These are phyloP conservation scores for Palythoa grandiflora DNA, from an alignment of 92 coral and sea anemone genomes.

Conservation along the genomic window DNA sequence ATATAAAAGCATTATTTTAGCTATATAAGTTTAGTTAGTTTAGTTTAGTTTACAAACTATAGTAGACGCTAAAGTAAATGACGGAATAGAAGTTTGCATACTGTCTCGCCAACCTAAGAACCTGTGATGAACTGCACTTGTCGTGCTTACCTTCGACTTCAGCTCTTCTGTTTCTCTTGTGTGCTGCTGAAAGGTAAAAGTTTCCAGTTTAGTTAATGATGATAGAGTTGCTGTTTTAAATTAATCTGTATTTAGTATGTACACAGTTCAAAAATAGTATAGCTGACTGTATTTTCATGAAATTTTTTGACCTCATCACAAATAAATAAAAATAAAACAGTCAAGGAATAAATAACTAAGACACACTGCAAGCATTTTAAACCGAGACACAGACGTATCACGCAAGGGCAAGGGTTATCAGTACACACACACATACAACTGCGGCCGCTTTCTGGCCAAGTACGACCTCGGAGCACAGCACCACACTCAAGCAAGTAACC, in stretches of 20 bases:
- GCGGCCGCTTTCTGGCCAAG: too few species aligned
- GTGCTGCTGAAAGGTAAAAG: slow-evolving; percentile 14
- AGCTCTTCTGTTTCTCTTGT: slow-evolving; percentile 67
- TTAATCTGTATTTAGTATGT: background rate
- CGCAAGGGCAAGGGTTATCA: too few species aligned
- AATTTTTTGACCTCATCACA: too few species aligned
- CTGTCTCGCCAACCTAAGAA: too few species aligned
- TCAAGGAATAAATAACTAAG: too few species aligned
- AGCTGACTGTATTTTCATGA: too few species aligned
- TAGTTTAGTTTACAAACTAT: background rate
- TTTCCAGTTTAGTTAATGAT: background rate
- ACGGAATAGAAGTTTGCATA: background rate
- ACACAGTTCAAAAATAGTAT: background rate
- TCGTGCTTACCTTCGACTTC: slow-evolving; percentile 49
- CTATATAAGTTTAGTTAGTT: background rate
- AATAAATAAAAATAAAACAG: too few species aligned
- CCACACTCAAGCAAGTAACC: too few species aligned
- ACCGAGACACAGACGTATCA: too few species aligned
- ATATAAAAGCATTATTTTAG: background rate
- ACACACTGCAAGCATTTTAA: too few species aligned
- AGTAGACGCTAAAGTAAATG: background rate
- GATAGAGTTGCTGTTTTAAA: background rate
- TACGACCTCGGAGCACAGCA: too few species aligned
- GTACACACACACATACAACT: too few species aligned
- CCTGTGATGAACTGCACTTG: background rate